Conservation (phyloP, 2,888 invertebrate species). For the Drosophila maculinotata region DNA sequence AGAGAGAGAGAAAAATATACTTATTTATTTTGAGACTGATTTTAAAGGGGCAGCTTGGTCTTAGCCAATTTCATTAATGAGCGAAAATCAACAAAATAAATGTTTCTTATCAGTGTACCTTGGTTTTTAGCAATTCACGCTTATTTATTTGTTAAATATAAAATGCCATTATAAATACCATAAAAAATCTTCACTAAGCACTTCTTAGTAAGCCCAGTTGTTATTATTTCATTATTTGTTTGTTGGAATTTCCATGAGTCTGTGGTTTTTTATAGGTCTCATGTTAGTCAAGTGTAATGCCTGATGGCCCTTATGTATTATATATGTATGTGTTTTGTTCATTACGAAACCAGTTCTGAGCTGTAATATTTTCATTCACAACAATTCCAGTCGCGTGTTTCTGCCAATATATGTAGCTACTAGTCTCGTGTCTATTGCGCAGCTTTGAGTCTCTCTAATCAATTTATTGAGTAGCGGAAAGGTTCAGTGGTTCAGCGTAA, state of each 20-base stretch:
- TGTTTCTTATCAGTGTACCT: constrained; percentile 21
- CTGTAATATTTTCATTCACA: constrained; percentile 43
- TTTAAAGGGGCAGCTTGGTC: no score
- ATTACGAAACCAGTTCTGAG: constrained; percentile 25
- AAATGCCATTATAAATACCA: neutral
- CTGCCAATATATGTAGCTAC: constrained; percentile 1
- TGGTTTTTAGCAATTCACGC: constrained; percentile 18
- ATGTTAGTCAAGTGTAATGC: neutral
- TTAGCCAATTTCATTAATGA: constrained; percentile 1
- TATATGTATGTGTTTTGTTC: neutral
- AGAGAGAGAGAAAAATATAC: neutral
- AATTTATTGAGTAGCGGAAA: constrained; percentile 40
- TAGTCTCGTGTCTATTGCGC: constrained; percentile 50
- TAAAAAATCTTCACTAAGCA: no score
- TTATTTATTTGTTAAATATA: constrained; percentile 16
- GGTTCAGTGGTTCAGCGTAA: constrained; percentile 32
- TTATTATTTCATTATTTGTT: constrained; percentile 11
- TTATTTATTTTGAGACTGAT: no score
- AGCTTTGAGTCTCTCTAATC: constrained; percentile 40
- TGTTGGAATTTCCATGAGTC: constrained; percentile 21
- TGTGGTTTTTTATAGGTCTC: neutral
- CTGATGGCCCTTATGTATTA: constrained; percentile 16
- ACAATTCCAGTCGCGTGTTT: constrained; percentile 31
- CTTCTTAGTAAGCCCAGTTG: constrained; percentile 3
- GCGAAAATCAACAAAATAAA: constrained; percentile 2